Evolutionary conservation across 2,888 invertebrate genomes (phyloP).

Genomic region (Trisateles emortualis): DNA sequence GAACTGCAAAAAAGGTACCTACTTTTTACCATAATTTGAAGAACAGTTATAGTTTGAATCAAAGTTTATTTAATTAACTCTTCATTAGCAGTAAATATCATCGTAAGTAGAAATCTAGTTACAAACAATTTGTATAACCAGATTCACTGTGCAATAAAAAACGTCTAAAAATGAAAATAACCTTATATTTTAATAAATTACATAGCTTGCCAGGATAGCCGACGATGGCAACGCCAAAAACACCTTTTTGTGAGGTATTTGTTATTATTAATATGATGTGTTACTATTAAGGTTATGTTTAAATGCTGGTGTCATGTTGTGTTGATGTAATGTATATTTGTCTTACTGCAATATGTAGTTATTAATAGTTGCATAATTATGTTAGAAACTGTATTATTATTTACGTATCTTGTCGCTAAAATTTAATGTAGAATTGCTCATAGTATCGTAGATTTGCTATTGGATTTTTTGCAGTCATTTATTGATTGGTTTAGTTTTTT

Average conservation of each 20-base stretch:
- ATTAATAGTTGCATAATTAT: background rate
- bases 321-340: conserved; percentile 2
- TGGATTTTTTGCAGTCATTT: too few species aligned
- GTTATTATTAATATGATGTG: conserved; percentile 39
- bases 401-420: too few species aligned
- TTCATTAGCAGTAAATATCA: background rate
- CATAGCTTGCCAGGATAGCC: conserved; percentile 70
- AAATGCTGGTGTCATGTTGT: background rate
- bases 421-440: too few species aligned
- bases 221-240: too few species aligned
- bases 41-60: too few species aligned
- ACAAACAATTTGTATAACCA: background rate
- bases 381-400: too few species aligned
- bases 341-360: conserved; percentile 18
- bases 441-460: too few species aligned
- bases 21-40: too few species aligned
- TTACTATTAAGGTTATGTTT: conserved; percentile 60
- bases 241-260: conserved; percentile 67
- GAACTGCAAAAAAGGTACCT: too few species aligned
- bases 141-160: background rate
- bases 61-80: background rate
- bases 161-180: conserved; percentile 2
- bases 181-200: conserved; percentile 41
- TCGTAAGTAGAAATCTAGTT: conserved; percentile 1
- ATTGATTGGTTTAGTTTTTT: too few species aligned